Evolutionary conservation across 1,140 invertebrate genomes (phyloP), one percentile per base, ranked within the genome.

Genomic region (Philopotamus ludificatus): DNA sequence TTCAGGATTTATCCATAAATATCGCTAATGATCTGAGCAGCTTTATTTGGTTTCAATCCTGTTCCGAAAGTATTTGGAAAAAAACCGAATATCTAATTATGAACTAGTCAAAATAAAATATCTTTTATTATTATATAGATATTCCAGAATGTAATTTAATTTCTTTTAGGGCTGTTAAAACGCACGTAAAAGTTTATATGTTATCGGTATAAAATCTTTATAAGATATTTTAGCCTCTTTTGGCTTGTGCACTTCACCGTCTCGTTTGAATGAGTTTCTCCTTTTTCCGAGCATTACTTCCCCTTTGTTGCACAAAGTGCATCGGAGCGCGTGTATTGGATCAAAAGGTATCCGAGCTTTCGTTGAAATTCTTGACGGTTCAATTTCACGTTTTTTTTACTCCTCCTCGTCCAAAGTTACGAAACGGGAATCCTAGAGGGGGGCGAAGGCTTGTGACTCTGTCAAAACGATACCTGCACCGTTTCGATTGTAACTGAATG

Each of bases 331-430:
- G 25, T 57, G 53, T 57, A 57, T 57, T 57, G 25, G 26, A 57
- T 57, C 53, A 57, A 57, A 54, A 57, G 26, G 20, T 57, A 28
- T 57, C 18, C 25, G 18, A 34, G 21, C 3, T 57, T 57, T 34
- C 28, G 4, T 7, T 22, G 20, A 34, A 60, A 57, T 41, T 34
- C 54, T 65, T 65, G 54, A 65, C 63, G 53, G 63, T 65, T 65
- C 63, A 65, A 65, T 65, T 65, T 65, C 55, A 54, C 50, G 45
- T 64, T 65, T 57, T 57, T 49, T 26, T 45, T 57, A 26, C 34
- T 45, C 15, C 57, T 10, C 42, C 10, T 10, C 25, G 50, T 45
- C 16, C 53, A 39, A 18, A 34, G n/a, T 21, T 50, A 21, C 3
- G 47, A 21, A 21, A 21, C 15, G 34, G 23, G 23, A 57, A 39